A percentile compares a stretch with the other conserved stretches of the same genome.
These are phyloP conservation scores for Zonitis immaculata DNA, from an alignment of 2,888 invertebrate genomes.

Conservation along the genomic window DNA sequence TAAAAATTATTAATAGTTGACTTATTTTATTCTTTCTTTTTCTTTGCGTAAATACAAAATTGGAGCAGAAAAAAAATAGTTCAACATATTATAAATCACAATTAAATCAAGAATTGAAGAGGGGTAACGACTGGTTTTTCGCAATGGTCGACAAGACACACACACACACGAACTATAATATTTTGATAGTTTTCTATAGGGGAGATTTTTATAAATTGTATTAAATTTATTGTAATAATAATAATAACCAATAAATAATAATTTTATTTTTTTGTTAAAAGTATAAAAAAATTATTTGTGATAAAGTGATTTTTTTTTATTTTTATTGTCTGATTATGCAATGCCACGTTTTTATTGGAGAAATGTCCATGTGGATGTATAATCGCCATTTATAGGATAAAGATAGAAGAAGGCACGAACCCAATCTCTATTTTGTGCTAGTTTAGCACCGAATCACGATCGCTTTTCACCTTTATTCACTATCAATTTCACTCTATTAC, in stretches of 20 bases:
- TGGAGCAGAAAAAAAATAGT: slow-evolving; percentile 7
- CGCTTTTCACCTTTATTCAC: slow-evolving; percentile 44
- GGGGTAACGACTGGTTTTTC: slow-evolving; percentile 28
- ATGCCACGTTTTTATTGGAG: slow-evolving; percentile 36
- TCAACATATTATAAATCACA: slow-evolving; percentile 32
- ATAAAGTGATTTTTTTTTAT: slow-evolving; percentile 9
- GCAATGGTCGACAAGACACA: slow-evolving; percentile 32
- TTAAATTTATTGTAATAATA: background rate
- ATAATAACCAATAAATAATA: background rate
- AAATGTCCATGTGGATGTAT: slow-evolving; percentile 17
- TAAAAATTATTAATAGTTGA: slow-evolving; percentile 43
- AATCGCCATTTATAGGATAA: slow-evolving; percentile 9
- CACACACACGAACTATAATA: slow-evolving; percentile 23
- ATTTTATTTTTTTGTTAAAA: too few species aligned
- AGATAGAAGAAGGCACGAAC: slow-evolving; percentile 39
- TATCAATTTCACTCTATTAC: slow-evolving; percentile 45
- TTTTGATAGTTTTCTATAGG: slow-evolving; percentile 35
- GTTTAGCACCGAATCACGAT: slow-evolving; percentile 40
- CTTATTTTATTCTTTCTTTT: slow-evolving; percentile 29
- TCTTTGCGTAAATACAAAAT: background rate
- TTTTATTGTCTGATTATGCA: slow-evolving; percentile 41
- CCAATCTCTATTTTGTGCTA: slow-evolving; percentile 39
- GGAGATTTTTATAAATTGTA: slow-evolving; percentile 14
- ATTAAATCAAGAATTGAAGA: slow-evolving; percentile 33
- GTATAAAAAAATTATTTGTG: too few species aligned